These are phyloP conservation scores for Agapornis roseicollis DNA, from an alignment of 2,113 vertebrate genomes.

Conservation along the genomic window DNA sequence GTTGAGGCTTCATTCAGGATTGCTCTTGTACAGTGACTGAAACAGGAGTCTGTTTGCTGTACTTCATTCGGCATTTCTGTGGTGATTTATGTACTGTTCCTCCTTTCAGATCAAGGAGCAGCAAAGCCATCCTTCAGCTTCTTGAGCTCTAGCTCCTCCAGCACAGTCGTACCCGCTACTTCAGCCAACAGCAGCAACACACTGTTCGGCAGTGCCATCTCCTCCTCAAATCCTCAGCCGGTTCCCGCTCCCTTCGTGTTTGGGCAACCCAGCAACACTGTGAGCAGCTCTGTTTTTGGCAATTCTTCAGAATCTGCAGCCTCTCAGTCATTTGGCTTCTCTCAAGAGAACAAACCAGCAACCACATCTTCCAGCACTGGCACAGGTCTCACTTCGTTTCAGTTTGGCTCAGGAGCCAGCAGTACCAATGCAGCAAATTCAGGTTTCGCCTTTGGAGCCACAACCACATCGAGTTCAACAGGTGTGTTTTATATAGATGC, in stretches of 20 bases:
- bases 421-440: constrained; percentile 68
- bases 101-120: constrained; percentile 75
- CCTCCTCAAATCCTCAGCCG: constrained; percentile 60
- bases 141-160: constrained; percentile 74
- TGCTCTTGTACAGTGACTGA: neutral
- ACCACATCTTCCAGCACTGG: constrained; percentile 65
- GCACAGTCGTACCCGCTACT: constrained; percentile 62
- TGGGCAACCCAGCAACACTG: constrained; percentile 81
- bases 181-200: constrained; percentile 57
- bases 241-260: constrained; percentile 81
- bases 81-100: neutral
- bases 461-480: constrained; percentile 79
- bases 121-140: constrained; percentile 84
- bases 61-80: neutral
- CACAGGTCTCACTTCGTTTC: constrained; percentile 71
- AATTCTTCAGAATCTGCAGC: constrained; percentile 70
- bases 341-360: constrained; percentile 82
- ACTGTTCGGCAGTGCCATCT: constrained; percentile 80
- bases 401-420: constrained; percentile 78
- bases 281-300: constrained; percentile 75
- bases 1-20: neutral
- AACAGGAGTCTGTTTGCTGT: neutral
- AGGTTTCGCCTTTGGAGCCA: constrained; percentile 83
- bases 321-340: constrained; percentile 84
- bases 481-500: constrained; percentile 70